These are phyloP conservation scores for Chloromyia formosa DNA, from an alignment of 2,888 invertebrate genomes.

Conservation along the genomic window DNA sequence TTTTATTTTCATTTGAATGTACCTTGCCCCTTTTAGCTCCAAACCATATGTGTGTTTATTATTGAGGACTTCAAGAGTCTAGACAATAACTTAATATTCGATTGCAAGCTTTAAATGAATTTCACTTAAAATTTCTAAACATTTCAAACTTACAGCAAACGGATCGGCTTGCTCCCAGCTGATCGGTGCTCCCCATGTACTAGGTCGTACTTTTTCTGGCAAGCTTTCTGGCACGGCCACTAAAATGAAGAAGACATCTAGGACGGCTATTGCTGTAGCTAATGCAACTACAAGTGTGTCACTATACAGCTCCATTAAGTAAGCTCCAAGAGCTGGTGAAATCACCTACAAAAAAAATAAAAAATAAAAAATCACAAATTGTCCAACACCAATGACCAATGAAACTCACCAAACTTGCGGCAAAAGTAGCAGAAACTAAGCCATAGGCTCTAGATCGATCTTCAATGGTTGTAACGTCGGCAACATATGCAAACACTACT, in stretches of 20 bases:
- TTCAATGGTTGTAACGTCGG: constrained; percentile 97
- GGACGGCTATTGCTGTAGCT: constrained; percentile 93
- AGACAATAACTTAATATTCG: too few relatives aligned
- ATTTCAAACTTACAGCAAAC: constrained; percentile 82
- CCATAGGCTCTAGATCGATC: constrained; percentile 96
- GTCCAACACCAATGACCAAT: not conserved
- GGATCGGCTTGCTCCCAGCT: constrained; percentile 99
- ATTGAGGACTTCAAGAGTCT: too few relatives aligned
- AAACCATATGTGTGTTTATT: too few relatives aligned
- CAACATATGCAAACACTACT: constrained; percentile 99
- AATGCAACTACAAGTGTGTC: constrained; percentile 89
- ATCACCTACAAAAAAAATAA: constrained; percentile 69
- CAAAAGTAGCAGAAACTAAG: constrained; percentile 98
- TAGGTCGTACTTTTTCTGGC: constrained; percentile 87
- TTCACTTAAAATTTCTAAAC: too few relatives aligned
- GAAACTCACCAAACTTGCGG: constrained; percentile 85
- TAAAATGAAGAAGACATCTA: constrained; percentile 98
- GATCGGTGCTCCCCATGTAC: constrained; percentile 85
- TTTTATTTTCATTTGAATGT: too few relatives aligned
- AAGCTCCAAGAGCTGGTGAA: constrained; percentile 94
- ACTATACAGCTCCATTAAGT: constrained; percentile 85
- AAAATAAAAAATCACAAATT: constrained; percentile 1
- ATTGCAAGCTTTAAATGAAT: too few relatives aligned
- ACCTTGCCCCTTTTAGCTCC: too few relatives aligned
- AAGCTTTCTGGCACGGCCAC: constrained; percentile 98